Evolutionary conservation across 2,113 vertebrate species (phyloP).

Genomic region (Silurus glanis): DNA sequence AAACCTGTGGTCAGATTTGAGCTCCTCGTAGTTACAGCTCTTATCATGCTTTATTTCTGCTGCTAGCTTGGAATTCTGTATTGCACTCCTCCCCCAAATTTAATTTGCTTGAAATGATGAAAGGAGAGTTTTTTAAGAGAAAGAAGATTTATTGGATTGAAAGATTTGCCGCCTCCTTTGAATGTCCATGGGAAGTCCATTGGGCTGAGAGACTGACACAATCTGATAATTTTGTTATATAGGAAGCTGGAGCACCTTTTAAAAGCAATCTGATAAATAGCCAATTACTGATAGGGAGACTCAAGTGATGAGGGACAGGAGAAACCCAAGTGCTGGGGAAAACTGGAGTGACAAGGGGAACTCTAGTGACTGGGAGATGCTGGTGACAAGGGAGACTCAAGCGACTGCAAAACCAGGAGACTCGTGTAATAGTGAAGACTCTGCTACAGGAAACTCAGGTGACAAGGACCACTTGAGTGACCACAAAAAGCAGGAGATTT

Average conservation of each 20-base stretch:
- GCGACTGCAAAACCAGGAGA: too few species aligned
- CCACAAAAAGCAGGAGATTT: too few species aligned
- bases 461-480: too few species aligned
- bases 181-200: slow-evolving; percentile 47
- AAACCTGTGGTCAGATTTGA: slow-evolving; percentile 61
- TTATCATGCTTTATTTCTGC: slow-evolving; percentile 59
- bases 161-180: slow-evolving; percentile 54
- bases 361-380: too few species aligned
- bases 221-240: slow-evolving; percentile 90
- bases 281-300: slow-evolving; percentile 85
- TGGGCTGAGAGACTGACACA: not conserved
- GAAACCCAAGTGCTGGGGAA: too few species aligned
- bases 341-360: too few species aligned
- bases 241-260: slow-evolving; percentile 76
- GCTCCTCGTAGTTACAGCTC: slow-evolving; percentile 31
- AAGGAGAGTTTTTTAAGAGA: slow-evolving; percentile 21
- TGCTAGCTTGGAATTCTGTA: slow-evolving; percentile 52
- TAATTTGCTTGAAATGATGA: slow-evolving; percentile 63
- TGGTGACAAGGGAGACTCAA: too few species aligned
- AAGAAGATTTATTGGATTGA: slow-evolving; percentile 50
- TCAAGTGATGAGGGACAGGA: slow-evolving; percentile 55
- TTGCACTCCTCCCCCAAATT: slow-evolving; percentile 55
- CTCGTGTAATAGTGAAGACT: too few species aligned
- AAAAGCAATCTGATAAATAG: slow-evolving; percentile 92
- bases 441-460: too few species aligned